These are phyloP conservation scores for Grus americana DNA, from an alignment of 2,113 vertebrate genomes.

Conservation along the genomic window DNA sequence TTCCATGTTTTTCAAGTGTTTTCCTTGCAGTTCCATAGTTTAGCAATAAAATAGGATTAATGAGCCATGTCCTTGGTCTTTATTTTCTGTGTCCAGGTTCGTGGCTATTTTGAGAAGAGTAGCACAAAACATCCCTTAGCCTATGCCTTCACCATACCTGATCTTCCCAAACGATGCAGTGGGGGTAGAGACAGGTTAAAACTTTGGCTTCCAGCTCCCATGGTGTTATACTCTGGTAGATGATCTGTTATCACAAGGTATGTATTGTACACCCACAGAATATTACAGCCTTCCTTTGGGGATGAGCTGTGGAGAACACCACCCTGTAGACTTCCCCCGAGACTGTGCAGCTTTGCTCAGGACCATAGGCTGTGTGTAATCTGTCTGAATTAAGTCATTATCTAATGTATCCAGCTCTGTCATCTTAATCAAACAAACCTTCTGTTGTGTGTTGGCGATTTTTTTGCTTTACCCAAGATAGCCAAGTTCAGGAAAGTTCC, in stretches of 20 bases:
- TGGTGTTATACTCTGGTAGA: accelerated
- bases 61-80: background rate
- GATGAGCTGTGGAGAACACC: background rate
- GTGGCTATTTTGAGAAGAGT: background rate
- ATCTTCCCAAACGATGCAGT: background rate
- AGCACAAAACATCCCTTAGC: background rate
- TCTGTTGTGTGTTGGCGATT: background rate
- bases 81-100: background rate
- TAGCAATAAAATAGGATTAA: background rate
- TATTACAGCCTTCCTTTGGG: background rate
- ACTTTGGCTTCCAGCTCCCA: background rate
- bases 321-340: accelerated
- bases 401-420: background rate
- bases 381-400: background rate
- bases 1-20: background rate
- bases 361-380: background rate
- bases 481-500: background rate
- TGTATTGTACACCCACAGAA: background rate
- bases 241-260: background rate
- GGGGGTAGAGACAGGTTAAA: background rate
- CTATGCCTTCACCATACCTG: background rate
- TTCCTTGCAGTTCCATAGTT: background rate
- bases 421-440: background rate
- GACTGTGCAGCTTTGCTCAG: accelerated
- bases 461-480: background rate